Evolutionary conservation across 2,113 vertebrate genomes (phyloP), one percentile per base, ranked within the genome.

Genomic region (Catharus bicknelli): DNA sequence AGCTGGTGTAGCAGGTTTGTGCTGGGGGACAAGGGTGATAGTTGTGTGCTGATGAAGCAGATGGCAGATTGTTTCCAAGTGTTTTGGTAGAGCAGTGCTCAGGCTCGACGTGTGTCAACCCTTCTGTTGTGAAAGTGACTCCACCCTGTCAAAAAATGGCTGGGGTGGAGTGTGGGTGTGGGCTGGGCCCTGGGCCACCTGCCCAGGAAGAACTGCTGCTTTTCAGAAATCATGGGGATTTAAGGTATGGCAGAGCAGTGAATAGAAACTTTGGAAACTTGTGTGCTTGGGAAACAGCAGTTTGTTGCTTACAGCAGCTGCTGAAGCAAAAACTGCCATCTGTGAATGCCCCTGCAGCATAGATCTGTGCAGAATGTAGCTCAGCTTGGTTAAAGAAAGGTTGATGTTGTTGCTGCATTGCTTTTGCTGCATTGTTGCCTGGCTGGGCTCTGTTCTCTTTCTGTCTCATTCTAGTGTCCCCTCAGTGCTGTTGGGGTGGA

Each of bases 101-200:
- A 40, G 51, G 90, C 90, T 94, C 93, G 88, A 94, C 40, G 6
- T 80, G 72, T 88, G 85, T 94, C 82, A 94, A 69, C 68, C 59
- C 75, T 88, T 47, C 82, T 36, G 51, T 91, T 95, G 92, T 93
- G 95, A 95, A 91, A 96, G 90, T 90, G 59, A 45, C 51, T 96
- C 95, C 93, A 86, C 95, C 95, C 92, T 74, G 42, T 36, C n/a
- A 86, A 91, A 86, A 93, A 96, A 93, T 95, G 90, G 90, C 72
- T 93, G 72, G 78, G 93, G 93, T 91, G 88, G 90, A 87, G 62
- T 1, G 2, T 27, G 74, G 87, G 70, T 89, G 84, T 5, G 42
- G 62, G 58, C 74, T 73, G 47, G 82, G 78, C 42, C 14, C 5
- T 10, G 50, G 47, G 85, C 67, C 29, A 59, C 59, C 45, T 54